These are phyloP conservation scores for Pyrocoelia pectoralis DNA, from an alignment of 2,888 invertebrate species.

Conservation along the genomic window DNA sequence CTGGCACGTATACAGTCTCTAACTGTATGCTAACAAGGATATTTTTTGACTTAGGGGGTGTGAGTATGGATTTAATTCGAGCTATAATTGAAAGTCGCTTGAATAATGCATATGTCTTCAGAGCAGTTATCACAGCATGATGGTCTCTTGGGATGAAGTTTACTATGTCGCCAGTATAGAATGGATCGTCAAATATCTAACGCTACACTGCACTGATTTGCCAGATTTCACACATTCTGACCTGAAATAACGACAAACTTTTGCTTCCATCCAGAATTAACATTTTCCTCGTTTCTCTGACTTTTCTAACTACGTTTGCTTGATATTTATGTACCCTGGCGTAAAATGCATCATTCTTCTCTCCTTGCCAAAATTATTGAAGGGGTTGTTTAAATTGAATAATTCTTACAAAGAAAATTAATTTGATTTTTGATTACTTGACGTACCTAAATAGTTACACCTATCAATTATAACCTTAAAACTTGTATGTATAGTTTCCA, in stretches of 20 bases:
- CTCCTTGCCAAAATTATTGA: constrained; percentile 13
- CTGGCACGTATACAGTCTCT: constrained; percentile 8
- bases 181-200: constrained; percentile 52
- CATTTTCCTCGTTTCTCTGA: constrained; percentile 21
- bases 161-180: constrained; percentile 51
- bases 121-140: constrained; percentile 49
- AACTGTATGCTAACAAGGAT: constrained; percentile 32
- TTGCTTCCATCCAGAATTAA: constrained; percentile 31
- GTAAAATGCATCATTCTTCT: constrained; percentile 22
- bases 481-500: no score
- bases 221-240: constrained; percentile 47
- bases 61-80: constrained; percentile 50
- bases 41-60: constrained; percentile 35
- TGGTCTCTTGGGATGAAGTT: constrained; percentile 52
- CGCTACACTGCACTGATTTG: constrained; percentile 55
- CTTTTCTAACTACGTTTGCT: constrained; percentile 1
- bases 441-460: no score
- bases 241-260: constrained; percentile 35
- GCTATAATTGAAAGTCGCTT: constrained; percentile 61
- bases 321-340: constrained; percentile 24
- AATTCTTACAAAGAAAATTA: not conserved
- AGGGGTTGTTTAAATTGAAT: constrained; percentile 17
- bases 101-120: constrained; percentile 58
- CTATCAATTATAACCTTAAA: no score
- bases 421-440: not conserved